A percentile compares a stretch with the other conserved stretches of the same genome.
These are phyloP conservation scores for Macrochelys suwanniensis DNA, from an alignment of 2,797 vertebrate genomes.

Conservation along the genomic window DNA sequence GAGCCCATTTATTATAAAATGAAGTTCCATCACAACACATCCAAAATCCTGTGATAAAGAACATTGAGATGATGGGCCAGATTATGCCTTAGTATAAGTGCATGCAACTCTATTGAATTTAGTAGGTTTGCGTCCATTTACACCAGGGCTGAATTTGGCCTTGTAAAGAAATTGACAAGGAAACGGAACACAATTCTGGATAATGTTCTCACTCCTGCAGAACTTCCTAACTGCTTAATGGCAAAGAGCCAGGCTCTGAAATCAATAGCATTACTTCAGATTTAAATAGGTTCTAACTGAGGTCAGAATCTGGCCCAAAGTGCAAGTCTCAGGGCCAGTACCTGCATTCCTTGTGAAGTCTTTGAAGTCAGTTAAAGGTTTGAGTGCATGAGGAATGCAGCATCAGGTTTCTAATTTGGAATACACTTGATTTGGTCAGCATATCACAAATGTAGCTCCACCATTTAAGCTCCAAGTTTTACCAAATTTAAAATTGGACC, in stretches of 20 bases:
- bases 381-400: neutral
- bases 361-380: neutral
- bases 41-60: neutral
- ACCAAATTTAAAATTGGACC: neutral
- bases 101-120: neutral
- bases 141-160: neutral
- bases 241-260: neutral
- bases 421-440: neutral
- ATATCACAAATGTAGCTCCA: neutral
- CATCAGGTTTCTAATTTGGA: neutral
- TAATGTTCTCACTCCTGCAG: neutral
- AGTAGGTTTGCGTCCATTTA: neutral
- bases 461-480: neutral
- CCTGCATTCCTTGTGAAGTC: neutral
- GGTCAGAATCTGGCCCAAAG: neutral
- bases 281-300: neutral
- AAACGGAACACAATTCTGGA: neutral
- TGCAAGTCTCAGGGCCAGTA: neutral
- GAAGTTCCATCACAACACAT: neutral
- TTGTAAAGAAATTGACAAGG: neutral
- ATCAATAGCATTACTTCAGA: neutral
- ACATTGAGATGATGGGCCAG: neutral
- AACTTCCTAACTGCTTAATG: neutral
- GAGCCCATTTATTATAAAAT: neutral
- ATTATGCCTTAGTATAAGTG: neutral